Evolutionary conservation across 2,797 vertebrate genomes (phyloP).

Genomic region (Chelonia mydas): DNA sequence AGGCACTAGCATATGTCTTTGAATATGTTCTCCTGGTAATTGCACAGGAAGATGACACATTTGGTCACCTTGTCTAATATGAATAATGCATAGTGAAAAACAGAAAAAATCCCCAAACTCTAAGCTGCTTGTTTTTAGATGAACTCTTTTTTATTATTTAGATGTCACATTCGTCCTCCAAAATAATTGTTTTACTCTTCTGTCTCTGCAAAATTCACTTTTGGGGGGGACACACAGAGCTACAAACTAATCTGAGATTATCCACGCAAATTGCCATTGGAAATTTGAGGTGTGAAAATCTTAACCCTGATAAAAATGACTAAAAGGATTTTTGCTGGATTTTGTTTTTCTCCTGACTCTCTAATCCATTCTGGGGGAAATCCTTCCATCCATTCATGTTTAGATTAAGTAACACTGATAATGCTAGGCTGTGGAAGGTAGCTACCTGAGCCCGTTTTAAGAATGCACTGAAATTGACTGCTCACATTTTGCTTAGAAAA

Average conservation of each 20-base stretch:
- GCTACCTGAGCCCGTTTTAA: conserved; percentile 7
- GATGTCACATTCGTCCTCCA: conserved; percentile 31
- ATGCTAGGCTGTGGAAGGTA: not conserved
- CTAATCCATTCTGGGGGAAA: conserved; percentile 11
- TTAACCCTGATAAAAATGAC: conserved; percentile 44
- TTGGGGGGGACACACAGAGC: not conserved
- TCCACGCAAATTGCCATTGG: conserved; percentile 59
- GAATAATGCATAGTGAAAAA: conserved; percentile 67
- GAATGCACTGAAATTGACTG: accelerated
- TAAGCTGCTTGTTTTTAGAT: conserved; percentile 49
- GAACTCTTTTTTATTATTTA: conserved; percentile 69
- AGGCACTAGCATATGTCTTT: conserved; percentile 76
- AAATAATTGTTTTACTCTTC: not conserved
- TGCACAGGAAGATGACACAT: conserved; percentile 63
- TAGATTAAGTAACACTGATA: conserved; percentile 9
- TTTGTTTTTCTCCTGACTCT: conserved; percentile 20
- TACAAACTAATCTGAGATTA: conserved; percentile 66
- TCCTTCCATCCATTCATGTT: not conserved
- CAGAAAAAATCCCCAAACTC: conserved; percentile 24
- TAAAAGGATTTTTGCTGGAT: conserved; percentile 63
- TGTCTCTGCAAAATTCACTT: conserved; percentile 27
- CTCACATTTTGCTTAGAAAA: not conserved
- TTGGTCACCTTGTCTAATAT: conserved; percentile 71
- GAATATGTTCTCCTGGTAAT: conserved; percentile 76
- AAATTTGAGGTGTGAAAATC: conserved; percentile 55